Evolutionary conservation across 2,113 vertebrate genomes (phyloP), one percentile per base, ranked within the genome.

Genomic region (Embiotoca jacksoni): DNA sequence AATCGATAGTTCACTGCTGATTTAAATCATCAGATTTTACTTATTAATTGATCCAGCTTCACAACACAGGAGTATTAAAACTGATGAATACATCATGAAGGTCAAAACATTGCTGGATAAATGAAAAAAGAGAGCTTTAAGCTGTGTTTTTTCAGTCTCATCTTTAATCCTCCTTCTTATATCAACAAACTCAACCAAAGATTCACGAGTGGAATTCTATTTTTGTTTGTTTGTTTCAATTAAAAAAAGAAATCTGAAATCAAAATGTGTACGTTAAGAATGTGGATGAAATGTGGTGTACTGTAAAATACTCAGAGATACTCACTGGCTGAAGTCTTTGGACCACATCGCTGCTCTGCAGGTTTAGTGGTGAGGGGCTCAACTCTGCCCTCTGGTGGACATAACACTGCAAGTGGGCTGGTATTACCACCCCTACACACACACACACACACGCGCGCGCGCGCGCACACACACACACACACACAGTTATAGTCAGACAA

Each of bases 341-440:
- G 67, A 3, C 10, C 58, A 61, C 72, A 84, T 49, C 41, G 67
- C 63, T 84, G 73, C 10, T 75, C 69, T 57, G 7, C 65, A 11
- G 52, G 36, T 87, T 85, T 84, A 52, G 23, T 8, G 1, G 50
- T 23, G 37, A 84, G 57, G 0, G 66, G 37, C 32, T 84, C 86
- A 55, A 66, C 14, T 78, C 80, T 84, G 82, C 85, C 86, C 77
- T 91, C 91, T 88, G 81, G 80, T 89, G 89, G 85, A 78, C 81
- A 75, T 72, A 80, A 88, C 56, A 57, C 56, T 6, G 65, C 36
- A 23, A 88, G 49, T 7, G 77, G 72, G 54, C 68, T 81, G 41
- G 72, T 61, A 32, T 50, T 80, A 65, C 74, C 35, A 0, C 64
- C 57, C 80, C 88, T 90, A 55, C 9, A 73, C 33, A 74, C 53